These are phyloP conservation scores for Delia radicum DNA, from an alignment of 1,140 invertebrate genomes.

Conservation along the genomic window DNA sequence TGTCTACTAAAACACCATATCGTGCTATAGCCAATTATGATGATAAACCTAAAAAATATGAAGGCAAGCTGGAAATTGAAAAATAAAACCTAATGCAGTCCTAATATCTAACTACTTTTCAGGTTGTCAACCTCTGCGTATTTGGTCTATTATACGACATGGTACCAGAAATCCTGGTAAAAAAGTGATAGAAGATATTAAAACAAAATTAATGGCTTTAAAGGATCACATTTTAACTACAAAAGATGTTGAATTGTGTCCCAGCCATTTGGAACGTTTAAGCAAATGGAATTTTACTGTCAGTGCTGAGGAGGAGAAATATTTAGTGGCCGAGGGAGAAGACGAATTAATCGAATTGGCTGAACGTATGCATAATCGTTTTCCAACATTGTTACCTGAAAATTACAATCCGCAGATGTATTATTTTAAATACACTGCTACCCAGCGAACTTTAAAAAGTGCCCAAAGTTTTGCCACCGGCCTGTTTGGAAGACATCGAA, in stretches of 20 bases:
- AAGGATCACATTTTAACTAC: constrained; percentile 58
- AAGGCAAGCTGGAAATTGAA: constrained; percentile 60
- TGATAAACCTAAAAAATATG: constrained; percentile 57
- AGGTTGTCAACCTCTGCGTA: constrained; percentile 64
- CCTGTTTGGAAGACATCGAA: constrained; percentile 67
- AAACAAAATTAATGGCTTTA: constrained; percentile 57
- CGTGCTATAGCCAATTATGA: constrained; percentile 63
- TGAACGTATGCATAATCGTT: constrained; percentile 66
- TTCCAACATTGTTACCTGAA: constrained; percentile 62
- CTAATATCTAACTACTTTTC: constrained; percentile 28
- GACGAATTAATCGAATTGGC: constrained; percentile 67
- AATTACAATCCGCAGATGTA: constrained; percentile 61
- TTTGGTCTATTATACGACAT: constrained; percentile 69
- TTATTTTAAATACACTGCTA: constrained; percentile 73
- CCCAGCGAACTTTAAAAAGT: constrained; percentile 72
- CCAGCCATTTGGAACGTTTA: constrained; percentile 56
- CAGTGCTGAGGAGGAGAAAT: constrained; percentile 57
- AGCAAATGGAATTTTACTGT: constrained; percentile 60
- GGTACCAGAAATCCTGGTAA: constrained; percentile 67
- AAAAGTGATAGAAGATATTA: constrained; percentile 59
- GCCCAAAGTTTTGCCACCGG: constrained; percentile 71
- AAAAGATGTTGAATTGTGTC: constrained; percentile 35
- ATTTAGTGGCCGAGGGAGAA: constrained; percentile 65
- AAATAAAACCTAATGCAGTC: constrained; percentile 7
- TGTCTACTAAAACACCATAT: constrained; percentile 65